Evolutionary conservation across 1,140 invertebrate species (phyloP), one percentile per base, ranked within the genome.

Genomic region (Bombus waltoni): DNA sequence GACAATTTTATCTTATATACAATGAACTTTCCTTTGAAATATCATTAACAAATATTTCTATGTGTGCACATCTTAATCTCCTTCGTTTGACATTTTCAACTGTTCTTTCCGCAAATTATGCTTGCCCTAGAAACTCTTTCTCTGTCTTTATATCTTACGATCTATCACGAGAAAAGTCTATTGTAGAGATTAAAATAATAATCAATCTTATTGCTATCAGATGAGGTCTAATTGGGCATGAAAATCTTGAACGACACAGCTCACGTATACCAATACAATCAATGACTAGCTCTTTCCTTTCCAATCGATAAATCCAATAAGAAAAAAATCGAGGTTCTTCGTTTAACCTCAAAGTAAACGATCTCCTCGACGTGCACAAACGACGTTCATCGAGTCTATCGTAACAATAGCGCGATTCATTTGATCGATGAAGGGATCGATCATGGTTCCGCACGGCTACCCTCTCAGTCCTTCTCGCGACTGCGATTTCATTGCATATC

Each of bases 401-500:
- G 53, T 22, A 79, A 80, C 77, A 73, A 85, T 65, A 71, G 32
- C 75, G 25, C 65, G 59, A 81, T 71, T 78, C 75, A 68, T 65
- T 84, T 8, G 62, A 88, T 77, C 57, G 77, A 87, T 25, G 4
- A 42, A 82, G 47, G 73, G 65, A 73, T 44, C 79, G 44, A 66
- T 70, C 73, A 44, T 70, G 73, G 84, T 81, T 85, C 78, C 68
- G 78, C 57, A 44, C 70, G 73, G 57, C 8, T 71, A 53, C 70
- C 47, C 70, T 66, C 76, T 88, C 35, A 78, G 53, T 74, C 38
- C 73, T 62, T 81, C 80, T 79, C 59, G 42, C 28, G 78, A 85
- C 82, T 73, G 62, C 59, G 47, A 88, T 83, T 86, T 88, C 73
- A 5, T 68, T 79, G 80, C 80, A 47, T 57, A 85, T 89, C 88